These are phyloP conservation scores for Phrynocephalus versicolor DNA, from an alignment of 2,113 vertebrate genomes.

Conservation along the genomic window DNA sequence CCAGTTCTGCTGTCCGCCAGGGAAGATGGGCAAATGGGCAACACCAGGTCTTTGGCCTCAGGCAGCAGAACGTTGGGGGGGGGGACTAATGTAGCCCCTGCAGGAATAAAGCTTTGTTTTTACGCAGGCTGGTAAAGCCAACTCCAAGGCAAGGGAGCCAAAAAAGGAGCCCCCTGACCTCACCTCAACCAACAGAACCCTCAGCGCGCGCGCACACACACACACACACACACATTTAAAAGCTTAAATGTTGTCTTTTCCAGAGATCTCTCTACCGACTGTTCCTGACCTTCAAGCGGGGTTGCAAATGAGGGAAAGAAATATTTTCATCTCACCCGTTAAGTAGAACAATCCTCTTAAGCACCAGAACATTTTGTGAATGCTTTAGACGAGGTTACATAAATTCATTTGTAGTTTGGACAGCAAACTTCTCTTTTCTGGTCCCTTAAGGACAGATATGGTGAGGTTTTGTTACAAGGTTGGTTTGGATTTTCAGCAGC, in stretches of 20 bases:
- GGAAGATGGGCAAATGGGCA: too few species aligned
- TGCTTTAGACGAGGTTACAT: constrained; percentile 69
- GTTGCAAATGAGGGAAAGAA: constrained; percentile 31
- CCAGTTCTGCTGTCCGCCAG: too few species aligned
- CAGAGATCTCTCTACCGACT: constrained; percentile 54
- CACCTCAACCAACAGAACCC: background rate
- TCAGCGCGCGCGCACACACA: too few species aligned
- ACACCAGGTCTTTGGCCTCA: too few species aligned
- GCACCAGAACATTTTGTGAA: constrained; percentile 71
- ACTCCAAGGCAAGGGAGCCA: constrained; percentile 10
- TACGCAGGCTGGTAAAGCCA: constrained; percentile 46
- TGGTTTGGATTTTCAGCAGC: constrained; percentile 53
- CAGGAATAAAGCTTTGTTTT: constrained; percentile 41
- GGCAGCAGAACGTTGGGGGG: background rate
- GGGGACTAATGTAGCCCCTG: constrained; percentile 29
- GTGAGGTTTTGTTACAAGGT: constrained; percentile 44
- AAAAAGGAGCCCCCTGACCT: too few species aligned
- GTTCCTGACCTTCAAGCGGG: constrained; percentile 55
- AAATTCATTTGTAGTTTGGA: constrained; percentile 67
- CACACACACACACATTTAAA: too few species aligned
- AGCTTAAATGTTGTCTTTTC: constrained; percentile 43
- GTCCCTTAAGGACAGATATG: constrained; percentile 52
- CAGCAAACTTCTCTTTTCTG: constrained; percentile 56
- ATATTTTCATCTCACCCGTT: constrained; percentile 61
- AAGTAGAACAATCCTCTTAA: constrained; percentile 74